Evolutionary conservation across 2,797 vertebrate genomes (phyloP), one percentile per base, ranked within the genome.

Genomic region (Siniperca scherzeri): DNA sequence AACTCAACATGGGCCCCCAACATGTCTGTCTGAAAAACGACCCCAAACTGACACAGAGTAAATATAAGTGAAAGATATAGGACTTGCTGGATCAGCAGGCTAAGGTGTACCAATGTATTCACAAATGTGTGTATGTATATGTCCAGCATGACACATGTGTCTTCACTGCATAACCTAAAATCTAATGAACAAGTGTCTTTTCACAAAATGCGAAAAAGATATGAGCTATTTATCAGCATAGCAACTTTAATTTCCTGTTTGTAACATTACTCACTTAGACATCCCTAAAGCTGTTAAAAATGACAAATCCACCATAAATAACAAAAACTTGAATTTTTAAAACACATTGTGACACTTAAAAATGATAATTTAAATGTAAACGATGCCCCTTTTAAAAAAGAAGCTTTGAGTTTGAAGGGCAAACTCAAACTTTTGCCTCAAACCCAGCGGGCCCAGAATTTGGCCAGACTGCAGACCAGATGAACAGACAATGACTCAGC

Each of bases 401-500:
- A 42, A 3, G 10, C 27, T 13, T 30, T 30, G 30, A 30, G 36
- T 5, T 5, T 5, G 6, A 36, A 36, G 36, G 64, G n/a, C 69
- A 40, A 60, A 62, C 53, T 73, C 16, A 71, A 57, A 77, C 27
- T 61, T 70, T 52, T 64, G 13, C 46, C 62, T 42, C 36, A 61
- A 68, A 61, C 55, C 60, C 62, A 67, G 61, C 22, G 50, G 59
- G 65, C 48, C 72, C 74, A 84, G 81, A 83, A 77, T 81, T 86
- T 85, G 78, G 79, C 89, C 82, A 81, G 80, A 81, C 60, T 66
- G 21, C 36, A 1, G 1, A 62, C 59, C 60, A 85, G 70, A 88
- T 91, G 80, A 83, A 81, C 91, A 89, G 91, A 88, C 86, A 74
- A 27, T 88, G 87, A 91, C 83, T 92, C 88, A 86, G 89, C 42